phyloP scores from a whole-genome alignment of 2,888 invertebrate species.

The Unio delphinus region DNA sequence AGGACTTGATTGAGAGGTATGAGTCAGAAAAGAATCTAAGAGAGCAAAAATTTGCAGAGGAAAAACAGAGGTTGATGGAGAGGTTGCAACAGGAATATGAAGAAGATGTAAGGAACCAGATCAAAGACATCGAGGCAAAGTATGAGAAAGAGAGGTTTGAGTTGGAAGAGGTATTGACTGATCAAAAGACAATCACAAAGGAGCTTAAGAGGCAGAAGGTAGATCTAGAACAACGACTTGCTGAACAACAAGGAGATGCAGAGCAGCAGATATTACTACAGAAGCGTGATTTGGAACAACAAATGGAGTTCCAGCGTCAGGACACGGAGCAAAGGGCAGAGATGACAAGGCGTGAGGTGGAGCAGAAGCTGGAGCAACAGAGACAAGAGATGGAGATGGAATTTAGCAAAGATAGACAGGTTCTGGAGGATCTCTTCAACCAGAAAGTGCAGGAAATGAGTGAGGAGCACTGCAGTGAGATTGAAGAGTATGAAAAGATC shows the following conservation, averaged over 20 bases:
- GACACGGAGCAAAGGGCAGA: conserved; percentile 23
- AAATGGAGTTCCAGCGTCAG: conserved; percentile 5
- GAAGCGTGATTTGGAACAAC: conserved; percentile 12
- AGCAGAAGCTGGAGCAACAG: conserved; percentile 31
- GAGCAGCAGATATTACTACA: conserved; percentile 7
- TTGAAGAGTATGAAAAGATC: conserved; percentile 22
- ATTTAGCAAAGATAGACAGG: conserved; percentile 34
- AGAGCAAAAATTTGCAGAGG: conserved; percentile 43
- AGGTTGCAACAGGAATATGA: conserved; percentile 41
- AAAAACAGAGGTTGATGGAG: conserved; percentile 37
- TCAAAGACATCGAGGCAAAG: conserved; percentile 25
- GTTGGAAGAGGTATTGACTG: conserved; percentile 25
- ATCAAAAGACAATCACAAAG: conserved; percentile 26
- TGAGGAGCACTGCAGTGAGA: conserved; percentile 24
- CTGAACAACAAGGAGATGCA: conserved; percentile 34
- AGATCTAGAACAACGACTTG: conserved; percentile 27
- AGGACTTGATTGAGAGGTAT: conserved; percentile 50
- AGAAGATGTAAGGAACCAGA: conserved; percentile 27
- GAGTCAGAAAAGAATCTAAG: conserved; percentile 56
- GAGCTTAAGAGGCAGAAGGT: conserved; percentile 32
- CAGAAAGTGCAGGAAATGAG: conserved; percentile 31
- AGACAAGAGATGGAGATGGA: conserved; percentile 31
- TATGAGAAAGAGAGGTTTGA: conserved; percentile 36
- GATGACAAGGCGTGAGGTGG: conserved; percentile 33
- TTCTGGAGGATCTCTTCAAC: conserved; percentile 7